A percentile compares a stretch with the other conserved stretches of the same genome.
phyloP scores from a whole-genome alignment of 1,140 invertebrate genomes.

The Drosophila eugracilis region DNA sequence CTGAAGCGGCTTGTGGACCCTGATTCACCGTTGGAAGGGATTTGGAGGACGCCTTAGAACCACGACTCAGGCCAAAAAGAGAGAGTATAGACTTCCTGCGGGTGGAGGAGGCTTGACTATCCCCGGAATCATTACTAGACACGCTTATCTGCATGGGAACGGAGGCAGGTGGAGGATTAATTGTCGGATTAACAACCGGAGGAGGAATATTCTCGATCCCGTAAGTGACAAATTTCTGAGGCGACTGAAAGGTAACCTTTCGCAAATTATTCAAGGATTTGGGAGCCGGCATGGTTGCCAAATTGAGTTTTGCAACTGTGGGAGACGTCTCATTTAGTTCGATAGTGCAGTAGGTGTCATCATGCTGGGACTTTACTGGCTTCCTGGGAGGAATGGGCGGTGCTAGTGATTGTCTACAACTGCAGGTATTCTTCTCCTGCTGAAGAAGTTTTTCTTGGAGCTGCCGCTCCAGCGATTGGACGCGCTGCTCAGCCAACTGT shows the following conservation, averaged over 20 bases:
- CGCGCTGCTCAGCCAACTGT: slow-evolving; percentile 50
- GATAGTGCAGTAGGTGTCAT: slow-evolving; percentile 82
- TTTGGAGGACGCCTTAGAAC: slow-evolving; percentile 45
- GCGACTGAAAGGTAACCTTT: slow-evolving; percentile 78
- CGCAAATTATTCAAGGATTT: slow-evolving; percentile 61
- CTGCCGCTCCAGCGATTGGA: slow-evolving; percentile 54
- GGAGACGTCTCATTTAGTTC: slow-evolving; percentile 79
- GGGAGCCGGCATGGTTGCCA: slow-evolving; percentile 66
- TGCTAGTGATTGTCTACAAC: slow-evolving; percentile 23
- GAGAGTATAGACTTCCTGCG: slow-evolving; percentile 75
- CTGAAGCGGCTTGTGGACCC: background rate
- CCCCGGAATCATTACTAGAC: slow-evolving; percentile 73
- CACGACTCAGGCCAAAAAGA: slow-evolving; percentile 70
- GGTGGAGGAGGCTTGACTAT: slow-evolving; percentile 56
- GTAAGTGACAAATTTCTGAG: slow-evolving; percentile 60
- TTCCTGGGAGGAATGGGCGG: slow-evolving; percentile 59
- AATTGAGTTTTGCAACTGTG: slow-evolving; percentile 78
- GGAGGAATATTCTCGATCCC: slow-evolving; percentile 38
- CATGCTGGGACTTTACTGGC: slow-evolving; percentile 40
- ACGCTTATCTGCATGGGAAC: slow-evolving; percentile 68
- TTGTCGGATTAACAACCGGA: background rate
- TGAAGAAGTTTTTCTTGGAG: slow-evolving; percentile 50
- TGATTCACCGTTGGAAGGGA: slow-evolving; percentile 19
- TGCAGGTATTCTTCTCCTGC: slow-evolving; percentile 15
- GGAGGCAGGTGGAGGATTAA: slow-evolving; percentile 10